A percentile compares a stretch with the other conserved stretches of the same genome.
These are phyloP conservation scores for Punctoribates punctum DNA, from an alignment of 2,888 invertebrate species.

Conservation along the genomic window DNA sequence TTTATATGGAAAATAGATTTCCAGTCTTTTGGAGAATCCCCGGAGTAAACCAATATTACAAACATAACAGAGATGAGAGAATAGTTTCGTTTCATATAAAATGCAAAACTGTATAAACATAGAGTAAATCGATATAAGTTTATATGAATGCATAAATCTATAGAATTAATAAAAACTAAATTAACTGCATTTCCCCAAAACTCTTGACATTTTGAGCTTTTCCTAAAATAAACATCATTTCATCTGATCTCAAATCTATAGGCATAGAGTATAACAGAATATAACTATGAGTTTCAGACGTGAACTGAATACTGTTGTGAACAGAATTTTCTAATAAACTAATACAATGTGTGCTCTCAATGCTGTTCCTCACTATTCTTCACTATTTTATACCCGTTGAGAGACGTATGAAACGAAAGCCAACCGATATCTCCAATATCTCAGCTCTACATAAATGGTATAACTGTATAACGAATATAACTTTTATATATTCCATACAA, in stretches of 20 bases:
- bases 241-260: constrained; percentile 10
- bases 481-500: constrained; percentile 13
- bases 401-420: constrained; percentile 27
- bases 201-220: constrained; percentile 31
- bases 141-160: constrained; percentile 11
- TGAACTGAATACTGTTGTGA: neutral
- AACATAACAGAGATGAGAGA: constrained; percentile 11
- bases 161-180: constrained; percentile 14
- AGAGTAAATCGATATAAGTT: constrained; percentile 19
- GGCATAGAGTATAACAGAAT: neutral
- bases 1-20: constrained; percentile 36
- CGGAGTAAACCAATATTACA: constrained; percentile 11
- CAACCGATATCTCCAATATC: too few relatives aligned
- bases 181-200: constrained; percentile 15
- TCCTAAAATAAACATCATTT: constrained; percentile 26
- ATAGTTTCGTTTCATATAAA: neutral
- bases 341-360: neutral
- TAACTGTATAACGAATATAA: neutral
- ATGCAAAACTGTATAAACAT: constrained; percentile 13
- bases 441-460: constrained; percentile 7
- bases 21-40: constrained; percentile 6
- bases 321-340: neutral
- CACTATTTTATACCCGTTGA: neutral
- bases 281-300: constrained; percentile 15
- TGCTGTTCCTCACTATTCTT: neutral